Evolutionary conservation across 2,797 vertebrate genomes (phyloP).

Genomic region (Picus viridis): DNA sequence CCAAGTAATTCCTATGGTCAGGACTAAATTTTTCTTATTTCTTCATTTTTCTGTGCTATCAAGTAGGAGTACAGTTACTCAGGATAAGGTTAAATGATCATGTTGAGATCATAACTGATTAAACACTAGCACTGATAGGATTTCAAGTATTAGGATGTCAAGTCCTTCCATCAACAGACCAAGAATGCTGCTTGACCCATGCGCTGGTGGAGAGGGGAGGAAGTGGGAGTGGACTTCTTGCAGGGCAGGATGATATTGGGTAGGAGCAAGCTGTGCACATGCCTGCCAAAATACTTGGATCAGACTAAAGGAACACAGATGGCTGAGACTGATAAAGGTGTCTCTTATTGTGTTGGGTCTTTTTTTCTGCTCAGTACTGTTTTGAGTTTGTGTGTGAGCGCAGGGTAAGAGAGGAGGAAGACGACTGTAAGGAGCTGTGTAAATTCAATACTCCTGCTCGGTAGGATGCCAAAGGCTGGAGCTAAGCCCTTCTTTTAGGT

Average conservation of each 20-base stretch:
- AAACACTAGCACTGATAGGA: neutral
- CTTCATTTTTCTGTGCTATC: neutral
- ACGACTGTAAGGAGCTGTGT: neutral
- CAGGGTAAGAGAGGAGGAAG: slow-evolving; percentile 19
- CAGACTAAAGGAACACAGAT: slow-evolving; percentile 73
- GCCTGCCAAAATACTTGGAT: slow-evolving; percentile 72
- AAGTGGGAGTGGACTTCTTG: slow-evolving; percentile 66
- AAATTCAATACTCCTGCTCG: slow-evolving; percentile 26
- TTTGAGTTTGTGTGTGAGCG: slow-evolving; percentile 24
- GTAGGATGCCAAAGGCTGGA: neutral
- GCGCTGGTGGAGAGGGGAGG: slow-evolving; percentile 33
- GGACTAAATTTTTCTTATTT: neutral
- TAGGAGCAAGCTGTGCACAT: slow-evolving; percentile 19
- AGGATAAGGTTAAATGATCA: neutral
- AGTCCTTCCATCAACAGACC: neutral
- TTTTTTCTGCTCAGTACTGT: neutral
- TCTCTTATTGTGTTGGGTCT: slow-evolving; percentile 58
- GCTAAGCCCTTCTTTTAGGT: slow-evolving; percentile 31
- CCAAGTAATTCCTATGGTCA: neutral
- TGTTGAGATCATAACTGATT: slow-evolving; percentile 7
- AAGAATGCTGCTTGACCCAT: neutral
- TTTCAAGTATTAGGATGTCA: neutral
- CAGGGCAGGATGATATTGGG: slow-evolving; percentile 46
- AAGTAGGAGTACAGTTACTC: neutral
- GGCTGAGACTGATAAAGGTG: slow-evolving; percentile 76